Evolutionary conservation across 2,113 vertebrate genomes (phyloP).

Genomic region (Halcyon senegalensis): DNA sequence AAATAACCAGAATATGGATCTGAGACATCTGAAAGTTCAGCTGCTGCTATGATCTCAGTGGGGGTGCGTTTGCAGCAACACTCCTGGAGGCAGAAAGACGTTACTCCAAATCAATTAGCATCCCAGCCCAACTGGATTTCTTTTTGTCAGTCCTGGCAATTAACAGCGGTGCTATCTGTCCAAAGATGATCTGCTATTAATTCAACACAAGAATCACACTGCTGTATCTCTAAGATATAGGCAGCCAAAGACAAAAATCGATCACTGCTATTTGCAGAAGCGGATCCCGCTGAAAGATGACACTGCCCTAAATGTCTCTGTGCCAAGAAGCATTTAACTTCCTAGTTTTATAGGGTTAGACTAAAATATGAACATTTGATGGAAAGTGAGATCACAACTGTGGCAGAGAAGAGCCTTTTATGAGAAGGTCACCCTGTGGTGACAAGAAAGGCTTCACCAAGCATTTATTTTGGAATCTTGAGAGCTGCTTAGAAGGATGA

Average conservation of each 20-base stretch:
- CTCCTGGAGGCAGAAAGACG: neutral
- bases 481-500: neutral
- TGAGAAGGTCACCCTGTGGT: constrained; percentile 29
- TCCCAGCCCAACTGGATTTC: neutral
- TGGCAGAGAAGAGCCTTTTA: neutral
- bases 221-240: neutral
- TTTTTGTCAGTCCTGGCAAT: neutral
- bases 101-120: neutral
- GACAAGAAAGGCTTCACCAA: constrained; percentile 5
- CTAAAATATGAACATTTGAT: constrained; percentile 30
- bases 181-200: constrained; percentile 42
- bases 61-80: accelerated
- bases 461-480: constrained; percentile 5
- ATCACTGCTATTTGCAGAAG: constrained; percentile 35
- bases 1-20: neutral
- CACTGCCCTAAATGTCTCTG: neutral
- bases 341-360: constrained; percentile 21
- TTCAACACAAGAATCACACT: neutral
- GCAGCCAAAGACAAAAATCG: constrained; percentile 27
- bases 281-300: constrained; percentile 18
- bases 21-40: neutral
- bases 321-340: constrained; percentile 51
- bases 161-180: neutral
- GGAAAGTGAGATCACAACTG: constrained; percentile 28
- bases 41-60: neutral